Evolutionary conservation across 92 coral and sea anemone species (phyloP).

Genomic region (Bergia puertoricense): DNA sequence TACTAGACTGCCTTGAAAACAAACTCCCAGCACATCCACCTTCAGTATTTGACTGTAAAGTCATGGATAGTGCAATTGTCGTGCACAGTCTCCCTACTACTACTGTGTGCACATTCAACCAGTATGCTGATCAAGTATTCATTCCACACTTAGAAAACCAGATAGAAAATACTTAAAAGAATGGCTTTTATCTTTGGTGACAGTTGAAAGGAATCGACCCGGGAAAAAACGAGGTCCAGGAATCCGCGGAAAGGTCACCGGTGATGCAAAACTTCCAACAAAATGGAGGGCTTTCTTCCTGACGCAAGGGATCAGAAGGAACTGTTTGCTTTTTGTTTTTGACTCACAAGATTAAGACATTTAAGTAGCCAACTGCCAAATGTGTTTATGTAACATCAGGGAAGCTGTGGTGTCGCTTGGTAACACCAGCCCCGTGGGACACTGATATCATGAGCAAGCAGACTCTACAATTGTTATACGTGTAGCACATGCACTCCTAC

Average conservation of each 20-base stretch:
- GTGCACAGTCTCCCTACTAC: not conserved
- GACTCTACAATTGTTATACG: not conserved
- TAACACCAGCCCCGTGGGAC: not conserved
- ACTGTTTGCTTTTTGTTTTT: not conserved
- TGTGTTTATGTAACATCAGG: not conserved
- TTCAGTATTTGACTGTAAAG: not conserved
- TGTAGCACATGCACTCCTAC: not conserved
- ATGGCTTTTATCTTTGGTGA: not conserved
- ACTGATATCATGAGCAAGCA: conserved; percentile 19
- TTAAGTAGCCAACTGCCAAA: not conserved
- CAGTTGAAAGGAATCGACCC: conserved; percentile 6
- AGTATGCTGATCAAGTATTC: not conserved
- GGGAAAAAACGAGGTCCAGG: conserved; percentile 25
- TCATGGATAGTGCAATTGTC: not conserved
- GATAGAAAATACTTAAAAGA: not conserved
- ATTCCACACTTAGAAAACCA: not conserved
- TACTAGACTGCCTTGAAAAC: not conserved
- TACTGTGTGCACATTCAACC: not conserved
- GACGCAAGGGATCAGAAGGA: conserved; percentile 5
- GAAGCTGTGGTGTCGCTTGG: not conserved
- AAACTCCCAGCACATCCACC: not conserved
- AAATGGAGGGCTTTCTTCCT: not conserved
- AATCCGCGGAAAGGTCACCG: conserved; percentile 24
- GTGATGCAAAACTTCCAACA: conserved; percentile 28
- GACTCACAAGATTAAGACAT: not conserved